Percentiles rank a stretch among this genome's conserved stretches.
Conservation (phyloP, 2,888 invertebrate species). For the Idaea biselata region DNA sequence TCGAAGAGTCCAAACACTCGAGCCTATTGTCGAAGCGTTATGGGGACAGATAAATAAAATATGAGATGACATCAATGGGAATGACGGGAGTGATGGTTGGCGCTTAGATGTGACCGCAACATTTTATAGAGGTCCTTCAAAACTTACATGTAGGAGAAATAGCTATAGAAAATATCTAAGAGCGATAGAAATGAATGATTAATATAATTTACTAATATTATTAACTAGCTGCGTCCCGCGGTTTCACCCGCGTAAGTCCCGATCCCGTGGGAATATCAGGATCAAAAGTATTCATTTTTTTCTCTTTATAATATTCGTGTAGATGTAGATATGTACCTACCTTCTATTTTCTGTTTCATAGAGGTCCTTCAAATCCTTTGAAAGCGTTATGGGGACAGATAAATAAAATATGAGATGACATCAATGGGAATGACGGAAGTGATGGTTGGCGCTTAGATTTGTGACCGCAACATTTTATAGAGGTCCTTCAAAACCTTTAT, state of each 20-base stretch:
- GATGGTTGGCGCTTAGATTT: not conserved
- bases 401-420: constrained; percentile 60
- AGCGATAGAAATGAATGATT: no score
- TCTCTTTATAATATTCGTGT: no score
- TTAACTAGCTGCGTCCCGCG: no score
- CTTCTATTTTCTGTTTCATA: no score
- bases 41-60: constrained; percentile 75
- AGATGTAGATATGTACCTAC: no score
- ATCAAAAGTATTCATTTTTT: no score
- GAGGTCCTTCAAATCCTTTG: no score
- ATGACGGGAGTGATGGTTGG: not conserved
- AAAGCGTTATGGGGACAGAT: constrained; percentile 76
- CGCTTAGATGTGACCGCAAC: not conserved
- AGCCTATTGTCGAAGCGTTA: constrained; percentile 77
- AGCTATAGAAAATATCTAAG: no score
- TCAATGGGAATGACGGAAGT: constrained; percentile 34
- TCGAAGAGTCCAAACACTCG: constrained; percentile 66
- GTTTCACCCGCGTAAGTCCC: no score
- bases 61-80: constrained; percentile 46
- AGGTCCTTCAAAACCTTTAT: not conserved
- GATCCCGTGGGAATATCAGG: no score
- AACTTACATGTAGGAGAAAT: not conserved
- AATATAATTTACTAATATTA: no score
- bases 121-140: not conserved
- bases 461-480: not conserved